Conservation (phyloP, 1,140 invertebrate genomes). For the Limonius californicus region DNA sequence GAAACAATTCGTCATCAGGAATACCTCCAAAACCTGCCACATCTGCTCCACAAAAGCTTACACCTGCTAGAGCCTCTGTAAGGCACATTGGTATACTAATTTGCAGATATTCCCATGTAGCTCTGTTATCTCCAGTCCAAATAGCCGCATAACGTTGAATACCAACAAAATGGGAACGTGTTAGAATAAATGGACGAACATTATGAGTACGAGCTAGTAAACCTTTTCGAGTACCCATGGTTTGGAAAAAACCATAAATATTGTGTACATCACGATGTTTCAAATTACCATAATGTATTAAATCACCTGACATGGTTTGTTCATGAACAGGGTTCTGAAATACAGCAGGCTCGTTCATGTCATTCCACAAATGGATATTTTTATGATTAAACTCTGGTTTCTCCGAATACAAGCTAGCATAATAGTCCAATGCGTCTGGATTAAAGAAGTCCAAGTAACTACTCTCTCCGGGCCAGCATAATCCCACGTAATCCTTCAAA, state of each 20-base stretch:
- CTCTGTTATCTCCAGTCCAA: conserved; percentile 97
- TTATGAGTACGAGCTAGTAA: conserved; percentile 64
- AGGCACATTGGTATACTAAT: conserved; percentile 89
- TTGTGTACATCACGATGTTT: conserved; percentile 94
- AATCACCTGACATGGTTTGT: conserved; percentile 56
- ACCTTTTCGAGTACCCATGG: conserved; percentile 70
- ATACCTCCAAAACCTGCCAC: conserved; percentile 96
- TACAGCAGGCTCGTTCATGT: conserved; percentile 78
- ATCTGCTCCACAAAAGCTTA: conserved; percentile 93
- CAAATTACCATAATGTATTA: conserved; percentile 65
- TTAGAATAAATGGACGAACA: conserved; percentile 83
- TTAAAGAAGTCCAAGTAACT: conserved; percentile 67
- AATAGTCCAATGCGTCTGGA: conserved; percentile 61
- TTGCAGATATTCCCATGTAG: conserved; percentile 88
- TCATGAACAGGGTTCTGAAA: conserved; percentile 57
- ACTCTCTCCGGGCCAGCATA: conserved; percentile 67
- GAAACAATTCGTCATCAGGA: conserved; percentile 84
- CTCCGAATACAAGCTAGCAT: conserved; percentile 54
- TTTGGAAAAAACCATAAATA: conserved; percentile 75
- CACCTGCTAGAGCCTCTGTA: conserved; percentile 67
- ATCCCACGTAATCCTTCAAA: conserved; percentile 53
- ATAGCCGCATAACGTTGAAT: conserved; percentile 84
- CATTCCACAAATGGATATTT: conserved; percentile 68
- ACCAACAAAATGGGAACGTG: conserved; percentile 84
- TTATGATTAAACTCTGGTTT: conserved; percentile 54